These are phyloP conservation scores for Hapalemur alaotrensis DNA, from an alignment of 2,797 vertebrate genomes.

Conservation along the genomic window DNA sequence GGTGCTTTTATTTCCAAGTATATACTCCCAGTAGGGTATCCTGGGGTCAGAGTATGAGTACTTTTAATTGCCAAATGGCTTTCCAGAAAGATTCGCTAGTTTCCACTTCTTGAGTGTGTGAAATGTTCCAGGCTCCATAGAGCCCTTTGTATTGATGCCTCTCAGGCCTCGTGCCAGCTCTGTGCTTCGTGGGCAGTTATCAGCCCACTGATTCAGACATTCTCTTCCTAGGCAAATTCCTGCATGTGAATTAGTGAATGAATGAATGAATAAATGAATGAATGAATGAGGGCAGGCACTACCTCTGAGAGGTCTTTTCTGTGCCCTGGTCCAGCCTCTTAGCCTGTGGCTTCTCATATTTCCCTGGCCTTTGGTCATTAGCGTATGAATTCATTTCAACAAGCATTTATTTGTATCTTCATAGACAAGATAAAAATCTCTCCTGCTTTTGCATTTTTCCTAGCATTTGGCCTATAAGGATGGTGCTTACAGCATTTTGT, in stretches of 20 bases:
- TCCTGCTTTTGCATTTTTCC: background rate
- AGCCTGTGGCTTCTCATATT: accelerated
- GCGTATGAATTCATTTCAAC: background rate
- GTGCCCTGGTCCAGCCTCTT: background rate
- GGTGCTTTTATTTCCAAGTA: background rate
- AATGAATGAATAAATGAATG: background rate
- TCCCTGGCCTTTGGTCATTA: background rate
- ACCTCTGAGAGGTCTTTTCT: background rate
- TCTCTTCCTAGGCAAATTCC: background rate
- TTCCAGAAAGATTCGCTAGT: background rate
- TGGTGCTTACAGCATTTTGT: background rate
- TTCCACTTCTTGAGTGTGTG: accelerated
- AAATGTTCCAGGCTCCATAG: accelerated
- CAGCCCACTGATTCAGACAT: accelerated
- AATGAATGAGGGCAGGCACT: background rate
- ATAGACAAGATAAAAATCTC: background rate
- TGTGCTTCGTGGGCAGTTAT: background rate
- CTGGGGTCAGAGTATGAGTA: background rate
- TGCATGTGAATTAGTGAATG: accelerated
- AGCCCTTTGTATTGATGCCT: background rate
- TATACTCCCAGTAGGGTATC: background rate
- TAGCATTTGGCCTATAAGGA: background rate
- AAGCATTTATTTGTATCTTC: background rate
- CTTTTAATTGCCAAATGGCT: background rate
- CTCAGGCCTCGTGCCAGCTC: accelerated